phyloP scores from a whole-genome alignment of 2,888 invertebrate genomes.

The Tuta absoluta region DNA sequence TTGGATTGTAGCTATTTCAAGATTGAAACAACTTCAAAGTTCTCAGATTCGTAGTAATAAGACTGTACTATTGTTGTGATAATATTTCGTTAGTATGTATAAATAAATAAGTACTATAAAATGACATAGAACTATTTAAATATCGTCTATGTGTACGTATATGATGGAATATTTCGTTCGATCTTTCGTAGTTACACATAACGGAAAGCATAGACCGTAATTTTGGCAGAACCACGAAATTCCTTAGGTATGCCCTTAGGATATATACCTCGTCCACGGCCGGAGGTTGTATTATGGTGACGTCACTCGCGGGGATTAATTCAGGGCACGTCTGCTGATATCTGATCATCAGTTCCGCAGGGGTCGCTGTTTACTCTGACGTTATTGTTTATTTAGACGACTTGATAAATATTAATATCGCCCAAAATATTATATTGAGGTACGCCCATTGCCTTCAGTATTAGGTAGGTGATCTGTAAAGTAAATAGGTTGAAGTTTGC shows the following conservation, averaged over 20 bases:
- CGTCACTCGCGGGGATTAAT: conserved; percentile 73
- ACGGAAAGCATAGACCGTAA: background rate
- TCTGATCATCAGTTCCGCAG: conserved; percentile 66
- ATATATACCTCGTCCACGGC: background rate
- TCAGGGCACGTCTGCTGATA: conserved; percentile 73
- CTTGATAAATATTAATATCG: conserved; percentile 1
- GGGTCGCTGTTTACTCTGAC: conserved; percentile 56
- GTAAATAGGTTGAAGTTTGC: background rate
- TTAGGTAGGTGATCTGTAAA: background rate
- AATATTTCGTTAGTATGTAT: background rate
- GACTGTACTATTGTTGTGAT: background rate
- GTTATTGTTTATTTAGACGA: conserved; percentile 20
- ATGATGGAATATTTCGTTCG: conserved; percentile 12
- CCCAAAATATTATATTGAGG: background rate
- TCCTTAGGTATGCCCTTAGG: background rate
- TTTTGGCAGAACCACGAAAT: background rate
- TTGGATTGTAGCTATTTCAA: conserved; percentile 47
- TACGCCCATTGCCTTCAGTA: background rate
- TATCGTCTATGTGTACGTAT: too few species aligned
- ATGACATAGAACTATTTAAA: background rate
- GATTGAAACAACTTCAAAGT: conserved; percentile 33
- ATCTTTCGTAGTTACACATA: conserved; percentile 38
- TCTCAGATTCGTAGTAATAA: conserved; percentile 11
- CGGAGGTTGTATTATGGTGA: conserved; percentile 47
- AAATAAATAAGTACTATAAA: background rate